Conservation (phyloP, 2,797 vertebrate species). For the Phalloptychus januarius region DNA sequence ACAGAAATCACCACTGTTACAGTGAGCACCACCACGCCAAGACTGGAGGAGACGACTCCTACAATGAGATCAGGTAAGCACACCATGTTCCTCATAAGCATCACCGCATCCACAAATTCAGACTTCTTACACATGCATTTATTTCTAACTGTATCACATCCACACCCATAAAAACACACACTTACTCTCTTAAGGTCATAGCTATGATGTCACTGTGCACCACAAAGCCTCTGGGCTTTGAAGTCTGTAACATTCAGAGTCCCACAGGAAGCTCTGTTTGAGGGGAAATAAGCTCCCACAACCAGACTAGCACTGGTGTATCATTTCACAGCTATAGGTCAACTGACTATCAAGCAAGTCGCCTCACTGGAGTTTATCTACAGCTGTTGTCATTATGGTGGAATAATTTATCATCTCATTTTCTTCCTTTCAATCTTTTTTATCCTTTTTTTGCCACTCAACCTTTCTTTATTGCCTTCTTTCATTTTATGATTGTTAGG, state of each 20-base stretch:
- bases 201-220: conserved; percentile 64
- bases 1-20: conserved; percentile 91
- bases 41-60: conserved; percentile 84
- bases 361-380: conserved; percentile 11
- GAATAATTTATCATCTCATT: conserved; percentile 5
- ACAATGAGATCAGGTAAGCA: conserved; percentile 76
- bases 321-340: conserved; percentile 46
- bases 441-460: neutral
- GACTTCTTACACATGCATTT: conserved; percentile 11
- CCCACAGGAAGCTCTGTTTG: conserved; percentile 63
- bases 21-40: conserved; percentile 84
- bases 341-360: conserved; percentile 14
- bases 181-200: conserved; percentile 58
- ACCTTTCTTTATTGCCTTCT: conserved; percentile 2
- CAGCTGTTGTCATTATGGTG: neutral
- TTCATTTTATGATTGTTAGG: conserved; percentile 12
- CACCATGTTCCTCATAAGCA: conserved; percentile 2
- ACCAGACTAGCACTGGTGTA: conserved; percentile 31
- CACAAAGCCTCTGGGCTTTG: conserved; percentile 57
- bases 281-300: conserved; percentile 59
- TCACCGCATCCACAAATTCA: conserved; percentile 17
- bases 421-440: conserved; percentile 2
- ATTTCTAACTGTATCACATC: conserved; percentile 15
- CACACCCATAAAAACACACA: conserved; percentile 14
- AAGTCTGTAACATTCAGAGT: conserved; percentile 58